A percentile compares a stretch with the other conserved stretches of the same genome.
Conservation (phyloP, 2,888 invertebrate genomes). For the Lycia hirtaria region DNA sequence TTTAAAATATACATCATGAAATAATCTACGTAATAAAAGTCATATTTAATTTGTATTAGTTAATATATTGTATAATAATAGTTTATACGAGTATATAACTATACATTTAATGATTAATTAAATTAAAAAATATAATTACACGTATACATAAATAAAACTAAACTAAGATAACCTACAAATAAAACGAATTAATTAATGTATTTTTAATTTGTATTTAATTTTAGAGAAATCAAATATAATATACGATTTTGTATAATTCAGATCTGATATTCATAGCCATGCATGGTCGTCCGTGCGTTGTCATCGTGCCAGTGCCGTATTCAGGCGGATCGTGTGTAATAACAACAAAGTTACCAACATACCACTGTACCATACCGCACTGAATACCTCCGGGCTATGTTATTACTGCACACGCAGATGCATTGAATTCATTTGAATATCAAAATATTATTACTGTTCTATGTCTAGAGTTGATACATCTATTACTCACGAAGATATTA, state of each 20-base stretch:
- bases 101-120: too few relatives aligned
- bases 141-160: too few relatives aligned
- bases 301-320: conserved; percentile 37
- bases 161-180: too few relatives aligned
- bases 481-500: background rate
- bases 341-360: conserved; percentile 52
- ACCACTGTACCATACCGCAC: conserved; percentile 34
- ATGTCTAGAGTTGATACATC: background rate
- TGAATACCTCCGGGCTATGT: conserved; percentile 50
- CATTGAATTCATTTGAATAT: conserved; percentile 69
- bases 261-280: conserved; percentile 13
- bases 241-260: conserved; percentile 2
- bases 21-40: too few relatives aligned
- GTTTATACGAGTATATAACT: too few relatives aligned
- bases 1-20: too few relatives aligned
- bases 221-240: background rate
- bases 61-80: too few relatives aligned
- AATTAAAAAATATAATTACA: too few relatives aligned
- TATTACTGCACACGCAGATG: conserved; percentile 55
- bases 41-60: too few relatives aligned
- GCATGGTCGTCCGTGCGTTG: conserved; percentile 48
- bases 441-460: conserved; percentile 57
- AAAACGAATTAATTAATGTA: too few relatives aligned
- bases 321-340: conserved; percentile 49
- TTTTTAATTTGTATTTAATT: too few relatives aligned